Evolutionary conservation across 2,113 vertebrate species (phyloP), one percentile per base, ranked within the genome.

Genomic region (Tapirus terrestris): DNA sequence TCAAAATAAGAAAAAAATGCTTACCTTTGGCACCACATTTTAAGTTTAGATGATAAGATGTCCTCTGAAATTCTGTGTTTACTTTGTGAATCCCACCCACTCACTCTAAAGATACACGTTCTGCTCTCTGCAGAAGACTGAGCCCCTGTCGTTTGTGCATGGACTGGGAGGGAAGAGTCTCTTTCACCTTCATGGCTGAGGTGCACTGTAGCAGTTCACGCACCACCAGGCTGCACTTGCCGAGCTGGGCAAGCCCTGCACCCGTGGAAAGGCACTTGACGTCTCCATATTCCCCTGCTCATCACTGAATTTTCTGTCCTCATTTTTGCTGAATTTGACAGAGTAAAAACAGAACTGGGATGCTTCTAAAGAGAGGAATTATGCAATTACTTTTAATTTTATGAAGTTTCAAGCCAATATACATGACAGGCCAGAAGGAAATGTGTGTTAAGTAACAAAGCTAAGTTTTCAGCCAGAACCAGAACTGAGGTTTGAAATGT

Each of bases 311-410:
- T 94, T 81, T 43, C 67, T 58, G 14, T 76, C 82, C 33, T 76
- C n/a, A 8, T 73, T 83, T 51, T 85, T 82, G 53, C 60, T 8
- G 12, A 92, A 76, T 73, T 91, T 73, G 63, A 94, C n/a, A 80
- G 67, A 76, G 75, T 43, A 23, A 60, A 77, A 89, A 93, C 80
- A 58, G 80, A 85, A 65, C n/a, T 6, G 21, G 51, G 83, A n/a
- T 73, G 39, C 91, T 90, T 97, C 70, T 92, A 61, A 87, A 85
- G 76, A 83, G 45, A 97, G 53, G 17, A 87, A 82, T 85, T 85
- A 65, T 77, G 43, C 25, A 92, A 31, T 83, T 53, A 81, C 18
- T 67, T 82, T 89, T 82, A 67, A 90, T 48, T 85, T 36, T 36
- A 43, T 80, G 29, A 58, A 89, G 51, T 82, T 82, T 89, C 18